Base-by-base conservation (phyloP, 1,140 invertebrate species). In the Ceratitis capitata region DNA sequence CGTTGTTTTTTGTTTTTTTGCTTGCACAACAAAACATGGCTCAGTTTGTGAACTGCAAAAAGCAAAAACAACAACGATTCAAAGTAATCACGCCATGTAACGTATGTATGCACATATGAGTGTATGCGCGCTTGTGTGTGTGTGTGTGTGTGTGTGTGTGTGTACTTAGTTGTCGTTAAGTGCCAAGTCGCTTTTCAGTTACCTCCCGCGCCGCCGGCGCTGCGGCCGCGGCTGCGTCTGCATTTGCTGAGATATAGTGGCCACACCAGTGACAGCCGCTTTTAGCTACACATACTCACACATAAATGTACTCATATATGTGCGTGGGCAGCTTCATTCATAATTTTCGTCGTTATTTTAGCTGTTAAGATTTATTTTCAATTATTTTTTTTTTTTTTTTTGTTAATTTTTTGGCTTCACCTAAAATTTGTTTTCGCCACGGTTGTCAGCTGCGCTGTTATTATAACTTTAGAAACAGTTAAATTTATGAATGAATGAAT, bases 401-500 rank as follows among this genome's bases (percentile, higher is more conserved):
- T 53, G 0, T 53, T 56, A 5, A 5, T 6, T 56, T 56, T 78
- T 45, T 47, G 45, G 39, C 45, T 78, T 45, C 42, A 6, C 39
- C 32, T 5, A 39, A 69, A 35, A 16, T 78, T 78, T 19, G 32
- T 78, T 78, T 23, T 23, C 39, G 69, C 39, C 39, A 45, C 45
- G 10, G 39, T 39, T 78, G 69, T 19, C 69, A 78, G 69, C 69
- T 78, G 69, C 39, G 42, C 10, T 45, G 69, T 78, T 78, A 45
- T 78, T 78, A 78, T 78, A 39, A 26, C 69, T 42, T 78, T 78
- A 23, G 69, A 78, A 78, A 78, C 69, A 10, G 69, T 78, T 78
- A 78, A 78, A 78, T 78, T 78, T 78, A 78, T 78, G 69, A 78
- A 78, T 78, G 69, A 78, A 45, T 39, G 19, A 61, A 26, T 61